Percentiles rank a stretch among this genome's conserved stretches.
Evolutionary conservation across 2,797 vertebrate species (phyloP).

Genomic region (Cetoscarus ocellatus): DNA sequence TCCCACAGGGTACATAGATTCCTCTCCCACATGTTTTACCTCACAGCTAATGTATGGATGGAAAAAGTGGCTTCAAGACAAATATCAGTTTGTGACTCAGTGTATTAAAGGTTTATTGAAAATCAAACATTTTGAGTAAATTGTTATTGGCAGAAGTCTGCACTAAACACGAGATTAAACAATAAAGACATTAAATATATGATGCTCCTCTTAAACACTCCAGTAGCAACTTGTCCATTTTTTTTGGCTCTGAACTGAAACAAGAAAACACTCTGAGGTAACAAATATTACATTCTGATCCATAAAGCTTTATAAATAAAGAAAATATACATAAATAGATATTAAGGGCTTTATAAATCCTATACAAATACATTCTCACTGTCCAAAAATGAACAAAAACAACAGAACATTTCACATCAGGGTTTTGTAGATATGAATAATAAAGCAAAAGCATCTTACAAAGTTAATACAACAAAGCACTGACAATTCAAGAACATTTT

Average conservation of each 20-base stretch:
- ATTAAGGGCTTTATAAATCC: slow-evolving; percentile 18
- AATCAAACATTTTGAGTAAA: not conserved
- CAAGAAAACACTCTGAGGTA: slow-evolving; percentile 6
- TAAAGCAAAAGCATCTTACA: not conserved
- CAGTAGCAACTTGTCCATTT: no score
- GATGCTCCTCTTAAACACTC: no score
- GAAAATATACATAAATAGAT: slow-evolving; percentile 64
- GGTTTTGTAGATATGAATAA: no score
- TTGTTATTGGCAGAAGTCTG: no score
- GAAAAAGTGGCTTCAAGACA: not conserved
- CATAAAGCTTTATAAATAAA: slow-evolving; percentile 43
- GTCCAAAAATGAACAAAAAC: slow-evolving; percentile 37
- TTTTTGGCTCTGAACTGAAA: not conserved
- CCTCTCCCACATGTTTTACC: slow-evolving; percentile 26
- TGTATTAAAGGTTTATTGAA: not conserved
- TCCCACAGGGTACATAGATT: slow-evolving; percentile 36
- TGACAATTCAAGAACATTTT: no score
- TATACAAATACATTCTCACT: slow-evolving; percentile 33
- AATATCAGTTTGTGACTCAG: not conserved
- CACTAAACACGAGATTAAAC: not conserved
- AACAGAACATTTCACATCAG: no score
- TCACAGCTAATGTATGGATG: slow-evolving; percentile 3
- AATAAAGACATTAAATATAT: no score
- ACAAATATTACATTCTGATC: slow-evolving; percentile 47
- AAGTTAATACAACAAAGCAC: not conserved